Percentiles rank a stretch among this genome's conserved stretches.
Conservation (phyloP, 2,888 invertebrate species). For the Lydus trimaculatus region DNA sequence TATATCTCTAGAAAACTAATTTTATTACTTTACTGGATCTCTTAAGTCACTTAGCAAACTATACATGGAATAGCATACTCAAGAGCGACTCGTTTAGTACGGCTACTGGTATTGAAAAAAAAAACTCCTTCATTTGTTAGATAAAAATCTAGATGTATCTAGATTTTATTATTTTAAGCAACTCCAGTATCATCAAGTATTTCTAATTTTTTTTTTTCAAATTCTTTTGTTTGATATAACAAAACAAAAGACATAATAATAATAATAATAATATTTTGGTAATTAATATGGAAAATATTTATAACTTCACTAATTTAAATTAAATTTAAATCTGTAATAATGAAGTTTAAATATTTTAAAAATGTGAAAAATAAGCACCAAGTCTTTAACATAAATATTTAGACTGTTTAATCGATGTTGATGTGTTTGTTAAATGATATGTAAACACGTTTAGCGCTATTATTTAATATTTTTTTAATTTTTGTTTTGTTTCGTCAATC, state of each 20-base stretch:
- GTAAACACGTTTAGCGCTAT: constrained; percentile 22
- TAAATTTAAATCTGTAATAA: neutral
- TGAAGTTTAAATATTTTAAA: neutral
- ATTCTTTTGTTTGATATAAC: neutral
- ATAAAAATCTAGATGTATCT: neutral
- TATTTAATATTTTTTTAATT: constrained; percentile 5
- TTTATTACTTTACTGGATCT: too few species aligned
- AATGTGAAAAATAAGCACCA: neutral
- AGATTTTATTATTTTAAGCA: neutral
- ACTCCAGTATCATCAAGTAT: constrained; percentile 3
- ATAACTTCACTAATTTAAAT: constrained; percentile 2
- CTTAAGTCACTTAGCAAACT: too few species aligned
- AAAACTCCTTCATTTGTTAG: too few species aligned
- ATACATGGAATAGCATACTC: too few species aligned
- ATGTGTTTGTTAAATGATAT: constrained; percentile 16
- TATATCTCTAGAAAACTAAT: too few species aligned
- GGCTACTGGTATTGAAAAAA: too few species aligned
- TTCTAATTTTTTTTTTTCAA: neutral
- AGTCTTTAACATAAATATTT: constrained; percentile 14
- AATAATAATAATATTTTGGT: neutral
- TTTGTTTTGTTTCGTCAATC: constrained; percentile 17
- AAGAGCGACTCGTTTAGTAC: too few species aligned
- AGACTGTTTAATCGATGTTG: constrained; percentile 27
- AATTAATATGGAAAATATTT: neutral
- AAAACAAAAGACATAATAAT: too few species aligned